Evolutionary conservation across 2,113 vertebrate genomes (phyloP).

Genomic region (Clinocottus analis): DNA sequence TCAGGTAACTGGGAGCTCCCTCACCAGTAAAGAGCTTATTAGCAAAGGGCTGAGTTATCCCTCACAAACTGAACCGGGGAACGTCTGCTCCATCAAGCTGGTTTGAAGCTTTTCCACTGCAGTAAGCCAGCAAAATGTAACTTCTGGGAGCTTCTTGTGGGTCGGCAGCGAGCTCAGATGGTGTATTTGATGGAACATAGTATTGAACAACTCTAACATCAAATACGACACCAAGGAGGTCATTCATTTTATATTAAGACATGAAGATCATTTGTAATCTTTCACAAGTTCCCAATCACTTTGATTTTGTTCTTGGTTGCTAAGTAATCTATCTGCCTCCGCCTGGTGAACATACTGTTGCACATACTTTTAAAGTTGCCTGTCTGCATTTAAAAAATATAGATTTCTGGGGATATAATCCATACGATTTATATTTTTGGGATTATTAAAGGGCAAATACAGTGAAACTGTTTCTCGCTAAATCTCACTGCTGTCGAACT

Average conservation of each 20-base stretch:
- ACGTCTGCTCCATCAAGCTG: not conserved
- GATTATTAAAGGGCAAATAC: not conserved
- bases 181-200: not conserved
- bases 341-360: not conserved
- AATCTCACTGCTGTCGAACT: not conserved
- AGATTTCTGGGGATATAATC: not conserved
- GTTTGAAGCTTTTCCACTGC: not conserved
- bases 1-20: slow-evolving; percentile 80
- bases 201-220: not conserved
- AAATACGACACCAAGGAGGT: not conserved
- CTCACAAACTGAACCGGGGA: not conserved
- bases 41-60: not conserved
- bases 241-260: not conserved
- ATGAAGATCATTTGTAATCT: not conserved
- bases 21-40: not conserved
- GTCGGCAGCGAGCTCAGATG: not conserved
- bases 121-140: not conserved
- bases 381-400: not conserved
- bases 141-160: not conserved
- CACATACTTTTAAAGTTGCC: not conserved
- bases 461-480: not conserved
- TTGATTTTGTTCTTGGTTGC: not conserved
- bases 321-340: not conserved
- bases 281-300: not conserved
- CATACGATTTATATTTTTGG: not conserved